Evolutionary conservation across 2,113 vertebrate species (phyloP).

Genomic region (Heliornis fulica): DNA sequence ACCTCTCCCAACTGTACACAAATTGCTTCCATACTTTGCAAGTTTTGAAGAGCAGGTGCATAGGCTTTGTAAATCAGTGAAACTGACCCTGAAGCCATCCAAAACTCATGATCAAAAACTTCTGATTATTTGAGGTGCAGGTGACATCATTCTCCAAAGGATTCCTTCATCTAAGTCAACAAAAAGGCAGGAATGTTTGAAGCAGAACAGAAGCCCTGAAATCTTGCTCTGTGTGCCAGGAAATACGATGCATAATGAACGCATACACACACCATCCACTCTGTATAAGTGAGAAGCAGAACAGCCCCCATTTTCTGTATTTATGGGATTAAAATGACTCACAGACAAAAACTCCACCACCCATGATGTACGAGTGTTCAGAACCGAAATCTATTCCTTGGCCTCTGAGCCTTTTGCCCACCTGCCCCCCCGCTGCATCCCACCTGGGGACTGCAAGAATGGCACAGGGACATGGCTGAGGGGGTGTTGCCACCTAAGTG

Average conservation of each 20-base stretch:
- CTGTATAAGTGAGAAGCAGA: neutral
- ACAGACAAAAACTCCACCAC: neutral
- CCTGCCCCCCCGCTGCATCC: neutral
- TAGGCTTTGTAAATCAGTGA: neutral
- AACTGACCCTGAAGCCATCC: constrained; percentile 34
- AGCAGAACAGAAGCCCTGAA: constrained; percentile 6
- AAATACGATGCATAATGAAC: neutral
- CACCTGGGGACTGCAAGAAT: neutral
- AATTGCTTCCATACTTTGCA: constrained; percentile 17
- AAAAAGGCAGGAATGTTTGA: constrained; percentile 1
- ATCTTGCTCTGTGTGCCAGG: neutral
- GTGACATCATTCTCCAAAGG: constrained; percentile 27
- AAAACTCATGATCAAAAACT: constrained; percentile 42
- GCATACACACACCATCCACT: neutral
- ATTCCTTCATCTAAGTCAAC: constrained; percentile 1
- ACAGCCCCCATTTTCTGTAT: neutral
- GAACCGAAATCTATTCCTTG: neutral
- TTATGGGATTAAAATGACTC: neutral
- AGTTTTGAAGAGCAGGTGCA: neutral
- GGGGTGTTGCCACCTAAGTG: neutral
- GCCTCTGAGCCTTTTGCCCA: neutral
- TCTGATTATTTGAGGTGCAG: neutral
- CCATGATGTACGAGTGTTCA: neutral
- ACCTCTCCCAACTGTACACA: neutral
- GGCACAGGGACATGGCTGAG: rapidly evolving